Evolutionary conservation across 2,797 vertebrate species (phyloP).

Genomic region (Hylomyscus alleni): DNA sequence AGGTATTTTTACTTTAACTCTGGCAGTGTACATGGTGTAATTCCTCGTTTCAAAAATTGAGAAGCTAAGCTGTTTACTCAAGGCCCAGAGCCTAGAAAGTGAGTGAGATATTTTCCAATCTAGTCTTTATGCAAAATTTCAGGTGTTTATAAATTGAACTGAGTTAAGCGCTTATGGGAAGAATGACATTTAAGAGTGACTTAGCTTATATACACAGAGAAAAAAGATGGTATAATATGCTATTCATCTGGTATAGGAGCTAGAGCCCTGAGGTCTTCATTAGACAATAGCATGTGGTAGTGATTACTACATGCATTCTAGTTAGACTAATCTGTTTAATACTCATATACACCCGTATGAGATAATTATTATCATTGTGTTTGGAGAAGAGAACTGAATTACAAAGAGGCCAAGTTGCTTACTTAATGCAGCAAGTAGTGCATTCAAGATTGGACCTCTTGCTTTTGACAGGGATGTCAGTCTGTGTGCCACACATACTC

Average conservation of each 20-base stretch:
- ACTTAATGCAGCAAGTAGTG: neutral
- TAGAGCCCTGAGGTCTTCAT: neutral
- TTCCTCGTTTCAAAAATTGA: conserved; percentile 17
- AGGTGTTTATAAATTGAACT: conserved; percentile 44
- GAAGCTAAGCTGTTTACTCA: conserved; percentile 19
- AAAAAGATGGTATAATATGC: neutral
- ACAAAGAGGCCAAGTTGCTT: neutral
- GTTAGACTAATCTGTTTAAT: conserved; percentile 12
- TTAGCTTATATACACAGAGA: neutral
- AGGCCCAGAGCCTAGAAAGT: neutral
- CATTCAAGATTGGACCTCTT: neutral
- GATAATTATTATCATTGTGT: neutral
- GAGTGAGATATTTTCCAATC: neutral
- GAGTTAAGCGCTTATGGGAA: conserved; percentile 58
- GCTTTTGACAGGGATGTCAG: neutral
- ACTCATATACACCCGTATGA: neutral
- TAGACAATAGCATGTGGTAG: neutral
- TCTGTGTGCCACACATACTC: neutral
- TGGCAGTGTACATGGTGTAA: neutral
- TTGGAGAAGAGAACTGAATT: conserved; percentile 31
- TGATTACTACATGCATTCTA: neutral
- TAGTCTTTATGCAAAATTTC: neutral
- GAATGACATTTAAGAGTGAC: neutral
- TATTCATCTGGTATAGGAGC: neutral
- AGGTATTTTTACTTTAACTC: conserved; percentile 1